A percentile compares a stretch with the other conserved stretches of the same genome.
Conservation (phyloP, 2,888 invertebrate species). For the Leucania comma region DNA sequence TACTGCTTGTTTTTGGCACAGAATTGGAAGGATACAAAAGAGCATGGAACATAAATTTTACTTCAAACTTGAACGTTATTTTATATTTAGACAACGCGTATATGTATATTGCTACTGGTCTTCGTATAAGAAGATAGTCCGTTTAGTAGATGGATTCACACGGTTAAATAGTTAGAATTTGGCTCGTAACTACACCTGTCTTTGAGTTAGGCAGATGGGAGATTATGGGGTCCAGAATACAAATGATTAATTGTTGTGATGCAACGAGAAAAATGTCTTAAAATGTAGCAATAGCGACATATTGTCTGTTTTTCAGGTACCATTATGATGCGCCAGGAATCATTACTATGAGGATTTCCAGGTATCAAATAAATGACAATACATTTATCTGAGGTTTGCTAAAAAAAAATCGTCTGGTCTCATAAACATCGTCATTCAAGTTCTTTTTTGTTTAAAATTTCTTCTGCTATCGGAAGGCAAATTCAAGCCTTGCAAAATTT, state of each 20-base stretch:
- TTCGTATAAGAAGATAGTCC: background rate
- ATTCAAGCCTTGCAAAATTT: background rate
- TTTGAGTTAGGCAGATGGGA: too few relatives aligned
- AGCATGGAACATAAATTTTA: slow-evolving; percentile 8
- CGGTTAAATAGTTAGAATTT: background rate
- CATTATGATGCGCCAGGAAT: too few relatives aligned
- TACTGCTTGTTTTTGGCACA: slow-evolving; percentile 27
- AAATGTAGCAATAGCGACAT: too few relatives aligned
- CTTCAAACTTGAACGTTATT: background rate
- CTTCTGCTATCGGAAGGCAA: background rate
- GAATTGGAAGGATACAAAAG: background rate
- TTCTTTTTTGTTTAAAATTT: background rate
- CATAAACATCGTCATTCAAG: too few relatives aligned
- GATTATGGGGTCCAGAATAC: too few relatives aligned
- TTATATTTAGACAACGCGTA: slow-evolving; percentile 15
- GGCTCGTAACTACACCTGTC: background rate
- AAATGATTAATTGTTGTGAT: too few relatives aligned
- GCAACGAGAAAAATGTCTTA: too few relatives aligned
- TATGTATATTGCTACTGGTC: background rate
- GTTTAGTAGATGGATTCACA: background rate
- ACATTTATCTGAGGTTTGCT: too few relatives aligned
- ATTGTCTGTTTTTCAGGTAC: too few relatives aligned
- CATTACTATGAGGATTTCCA: too few relatives aligned
- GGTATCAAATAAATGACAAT: too few relatives aligned
- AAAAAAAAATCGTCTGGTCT: too few relatives aligned